A percentile compares a stretch with the other conserved stretches of the same genome.
Conservation (phyloP, 2,888 invertebrate species). For the Nematopogon swammerdamellus region DNA sequence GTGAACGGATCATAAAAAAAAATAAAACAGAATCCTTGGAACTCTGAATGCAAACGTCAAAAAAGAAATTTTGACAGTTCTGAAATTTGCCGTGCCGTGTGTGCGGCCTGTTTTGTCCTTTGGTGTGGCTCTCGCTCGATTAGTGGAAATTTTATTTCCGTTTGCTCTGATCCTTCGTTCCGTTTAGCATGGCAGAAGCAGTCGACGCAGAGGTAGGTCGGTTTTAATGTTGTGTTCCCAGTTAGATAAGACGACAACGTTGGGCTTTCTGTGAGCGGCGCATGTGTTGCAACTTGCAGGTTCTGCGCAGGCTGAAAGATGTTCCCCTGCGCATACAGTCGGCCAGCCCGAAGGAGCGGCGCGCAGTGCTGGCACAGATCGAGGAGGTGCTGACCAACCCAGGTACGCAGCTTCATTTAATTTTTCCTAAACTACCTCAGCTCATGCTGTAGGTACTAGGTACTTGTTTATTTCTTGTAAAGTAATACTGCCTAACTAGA, state of each 20-base stretch:
- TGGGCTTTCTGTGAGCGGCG: no score
- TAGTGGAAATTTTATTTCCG: no score
- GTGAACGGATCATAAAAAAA: no score
- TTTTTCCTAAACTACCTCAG: constrained; percentile 1
- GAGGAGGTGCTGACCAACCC: constrained; percentile 67
- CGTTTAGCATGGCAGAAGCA: background rate
- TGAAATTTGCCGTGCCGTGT: no score
- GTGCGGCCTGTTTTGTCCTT: no score
- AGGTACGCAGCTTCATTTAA: constrained; percentile 48
- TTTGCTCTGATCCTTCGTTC: background rate
- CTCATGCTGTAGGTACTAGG: constrained; percentile 2
- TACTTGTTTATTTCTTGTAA: background rate
- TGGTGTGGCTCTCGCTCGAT: no score
- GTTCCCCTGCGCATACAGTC: constrained; percentile 70
- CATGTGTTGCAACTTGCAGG: constrained; percentile 35
- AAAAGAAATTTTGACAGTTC: no score
- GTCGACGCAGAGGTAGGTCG: constrained; percentile 1
- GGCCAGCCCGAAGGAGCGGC: constrained; percentile 67
- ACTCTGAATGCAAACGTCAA: no score
- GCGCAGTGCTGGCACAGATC: constrained; percentile 64
- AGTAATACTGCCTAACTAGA: background rate
- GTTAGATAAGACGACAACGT: no score
- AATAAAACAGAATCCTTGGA: no score
- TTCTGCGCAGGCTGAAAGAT: constrained; percentile 68
- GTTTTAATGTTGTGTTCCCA: no score